phyloP scores from a whole-genome alignment of 2,797 vertebrate species.

The Bucorvus abyssinicus region DNA sequence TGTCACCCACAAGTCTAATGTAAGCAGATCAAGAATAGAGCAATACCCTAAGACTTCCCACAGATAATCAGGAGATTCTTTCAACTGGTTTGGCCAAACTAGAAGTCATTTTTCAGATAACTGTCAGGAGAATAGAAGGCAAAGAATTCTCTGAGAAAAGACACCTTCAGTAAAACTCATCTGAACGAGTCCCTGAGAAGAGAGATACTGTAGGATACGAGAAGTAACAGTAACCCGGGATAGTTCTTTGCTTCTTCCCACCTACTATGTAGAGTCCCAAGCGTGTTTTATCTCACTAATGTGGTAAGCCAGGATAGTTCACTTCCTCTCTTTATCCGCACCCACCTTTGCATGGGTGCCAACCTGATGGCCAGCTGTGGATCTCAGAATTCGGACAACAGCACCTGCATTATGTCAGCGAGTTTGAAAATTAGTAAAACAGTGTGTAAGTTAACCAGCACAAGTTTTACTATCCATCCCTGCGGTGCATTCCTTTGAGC shows the following conservation, averaged over 20 bases:
- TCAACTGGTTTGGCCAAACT: neutral
- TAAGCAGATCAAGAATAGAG: neutral
- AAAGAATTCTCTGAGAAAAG: neutral
- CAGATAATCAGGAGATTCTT: neutral
- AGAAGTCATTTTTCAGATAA: neutral
- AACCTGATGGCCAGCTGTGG: no score
- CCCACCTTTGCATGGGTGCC: neutral
- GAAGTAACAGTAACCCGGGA: neutral
- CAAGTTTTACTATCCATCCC: neutral
- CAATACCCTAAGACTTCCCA: neutral
- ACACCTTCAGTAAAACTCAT: neutral
- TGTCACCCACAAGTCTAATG: neutral
- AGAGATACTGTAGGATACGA: neutral
- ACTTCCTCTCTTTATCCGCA: neutral
- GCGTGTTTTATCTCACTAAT: neutral
- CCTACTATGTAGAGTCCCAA: neutral
- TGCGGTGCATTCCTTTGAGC: neutral
- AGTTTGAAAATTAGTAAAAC: no score
- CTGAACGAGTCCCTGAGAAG: neutral
- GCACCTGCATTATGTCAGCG: no score
- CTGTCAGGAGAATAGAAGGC: neutral
- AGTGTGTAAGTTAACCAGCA: neutral
- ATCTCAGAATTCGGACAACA: no score
- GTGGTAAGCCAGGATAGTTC: neutral
- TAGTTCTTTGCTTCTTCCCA: neutral